Evolutionary conservation across 1,140 invertebrate species (phyloP).

Genomic region (Kradibia gibbosae): DNA sequence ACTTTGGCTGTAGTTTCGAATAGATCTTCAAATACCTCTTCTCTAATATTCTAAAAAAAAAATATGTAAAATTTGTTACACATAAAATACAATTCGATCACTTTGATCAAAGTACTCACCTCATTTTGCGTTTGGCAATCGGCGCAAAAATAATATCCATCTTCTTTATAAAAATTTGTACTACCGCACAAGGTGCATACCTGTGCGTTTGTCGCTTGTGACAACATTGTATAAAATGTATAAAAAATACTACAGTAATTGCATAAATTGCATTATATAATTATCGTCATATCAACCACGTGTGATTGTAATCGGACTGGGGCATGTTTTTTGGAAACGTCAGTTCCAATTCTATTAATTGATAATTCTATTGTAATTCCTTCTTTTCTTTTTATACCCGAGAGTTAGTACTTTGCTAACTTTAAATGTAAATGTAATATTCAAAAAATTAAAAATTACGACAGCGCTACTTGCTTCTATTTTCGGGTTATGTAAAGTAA

Average conservation of each 20-base stretch:
- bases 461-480: no score
- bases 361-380: no score
- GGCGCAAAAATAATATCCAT: constrained; percentile 74
- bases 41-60: constrained; percentile 66
- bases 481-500: no score
- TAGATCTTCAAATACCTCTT: constrained; percentile 65
- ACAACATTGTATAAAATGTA: constrained; percentile 29
- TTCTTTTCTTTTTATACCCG: no score
- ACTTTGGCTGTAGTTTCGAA: constrained; percentile 53
- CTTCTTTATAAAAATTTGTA: constrained; percentile 69
- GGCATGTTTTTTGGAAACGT: no score
- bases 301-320: no score
- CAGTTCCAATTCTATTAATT: no score
- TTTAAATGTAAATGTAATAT: no score
- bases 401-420: no score
- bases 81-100: not conserved
- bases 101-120: constrained; percentile 55
- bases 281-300: not conserved
- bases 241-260: not conserved
- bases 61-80: constrained; percentile 4
- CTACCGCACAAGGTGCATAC: constrained; percentile 70
- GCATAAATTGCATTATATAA: no score
- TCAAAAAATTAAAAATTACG: no score
- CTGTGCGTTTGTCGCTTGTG: constrained; percentile 48
- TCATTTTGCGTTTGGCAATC: constrained; percentile 74